Percentiles rank a stretch among this genome's conserved stretches.
Conservation (phyloP, 2,797 vertebrate species). For the Lacerta viridis region DNA sequence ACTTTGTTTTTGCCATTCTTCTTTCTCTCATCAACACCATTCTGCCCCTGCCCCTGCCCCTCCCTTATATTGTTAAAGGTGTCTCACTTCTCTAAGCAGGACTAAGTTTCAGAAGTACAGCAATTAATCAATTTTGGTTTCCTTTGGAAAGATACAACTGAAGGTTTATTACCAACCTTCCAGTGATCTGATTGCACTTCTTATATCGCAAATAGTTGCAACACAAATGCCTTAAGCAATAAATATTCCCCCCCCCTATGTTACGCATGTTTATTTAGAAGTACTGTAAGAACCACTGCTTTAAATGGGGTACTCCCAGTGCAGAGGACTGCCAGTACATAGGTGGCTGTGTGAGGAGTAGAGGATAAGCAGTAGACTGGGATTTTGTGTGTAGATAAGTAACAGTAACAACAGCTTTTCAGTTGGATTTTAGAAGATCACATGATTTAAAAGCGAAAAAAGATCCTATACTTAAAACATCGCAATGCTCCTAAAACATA, state of each 20-base stretch:
- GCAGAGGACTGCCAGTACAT: no score
- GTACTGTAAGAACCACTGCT: not conserved
- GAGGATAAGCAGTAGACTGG: not conserved
- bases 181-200: not conserved
- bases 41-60: not conserved
- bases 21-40: not conserved
- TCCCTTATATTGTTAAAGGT: not conserved
- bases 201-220: not conserved
- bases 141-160: no score
- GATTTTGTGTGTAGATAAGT: not conserved
- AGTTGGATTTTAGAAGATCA: not conserved
- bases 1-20: not conserved
- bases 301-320: not conserved
- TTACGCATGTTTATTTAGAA: not conserved
- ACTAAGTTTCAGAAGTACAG: no score
- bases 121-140: no score
- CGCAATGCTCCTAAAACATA: not conserved
- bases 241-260: no score
- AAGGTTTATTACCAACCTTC: not conserved
- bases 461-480: not conserved
- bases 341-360: no score
- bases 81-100: no score
- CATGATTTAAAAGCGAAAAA: not conserved
- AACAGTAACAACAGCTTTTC: not conserved
- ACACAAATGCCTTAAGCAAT: not conserved